Evolutionary conservation across 2,797 vertebrate genomes (phyloP).

Genomic region (Trichosurus vulpecula): DNA sequence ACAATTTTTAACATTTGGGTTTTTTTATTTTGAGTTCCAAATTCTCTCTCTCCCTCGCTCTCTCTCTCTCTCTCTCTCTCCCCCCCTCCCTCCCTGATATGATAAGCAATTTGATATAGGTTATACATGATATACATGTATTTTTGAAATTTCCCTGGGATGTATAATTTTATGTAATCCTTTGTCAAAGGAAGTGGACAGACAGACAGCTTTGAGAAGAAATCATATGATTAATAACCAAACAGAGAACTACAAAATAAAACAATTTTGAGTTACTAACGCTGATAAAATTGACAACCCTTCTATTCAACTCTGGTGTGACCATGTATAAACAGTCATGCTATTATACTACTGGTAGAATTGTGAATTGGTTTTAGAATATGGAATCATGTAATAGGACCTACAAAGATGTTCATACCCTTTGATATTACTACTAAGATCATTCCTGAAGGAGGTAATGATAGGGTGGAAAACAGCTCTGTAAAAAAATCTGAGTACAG

Average conservation of each 20-base stretch:
- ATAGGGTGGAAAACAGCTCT: background rate
- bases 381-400: background rate
- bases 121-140: background rate
- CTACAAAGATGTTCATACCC: background rate
- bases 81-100: background rate
- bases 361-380: background rate
- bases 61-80: background rate
- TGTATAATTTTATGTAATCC: background rate
- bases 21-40: background rate
- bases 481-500: background rate
- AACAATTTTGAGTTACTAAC: background rate
- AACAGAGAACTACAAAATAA: background rate
- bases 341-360: background rate
- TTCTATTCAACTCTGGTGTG: background rate
- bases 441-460: background rate
- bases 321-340: background rate
- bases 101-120: no score
- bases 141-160: background rate
- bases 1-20: background rate
- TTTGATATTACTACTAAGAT: background rate
- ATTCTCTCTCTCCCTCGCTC: background rate
- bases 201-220: background rate
- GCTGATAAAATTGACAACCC: background rate
- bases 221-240: background rate
- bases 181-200: background rate